Conservation (phyloP, 2,797 vertebrate genomes). For the Melanotaenia boesemani region DNA sequence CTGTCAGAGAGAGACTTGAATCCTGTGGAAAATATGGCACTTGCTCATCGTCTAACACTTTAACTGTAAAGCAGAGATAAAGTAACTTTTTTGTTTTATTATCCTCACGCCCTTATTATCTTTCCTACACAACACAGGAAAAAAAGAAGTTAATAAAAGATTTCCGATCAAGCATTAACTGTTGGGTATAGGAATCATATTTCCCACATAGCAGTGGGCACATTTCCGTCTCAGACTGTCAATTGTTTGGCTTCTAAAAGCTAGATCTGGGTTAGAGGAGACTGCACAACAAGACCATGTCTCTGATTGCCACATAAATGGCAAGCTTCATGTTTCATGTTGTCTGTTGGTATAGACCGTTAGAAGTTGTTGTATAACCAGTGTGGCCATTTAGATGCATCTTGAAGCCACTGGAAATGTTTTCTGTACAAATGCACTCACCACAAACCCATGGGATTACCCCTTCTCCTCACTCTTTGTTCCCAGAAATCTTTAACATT, state of each 20-base stretch:
- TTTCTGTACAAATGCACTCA: constrained; percentile 37
- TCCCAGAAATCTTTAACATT: constrained; percentile 67
- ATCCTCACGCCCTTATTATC: neutral
- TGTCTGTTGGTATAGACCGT: constrained; percentile 33
- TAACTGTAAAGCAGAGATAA: neutral
- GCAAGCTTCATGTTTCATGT: constrained; percentile 56
- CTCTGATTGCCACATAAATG: constrained; percentile 59
- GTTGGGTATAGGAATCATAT: constrained; percentile 28
- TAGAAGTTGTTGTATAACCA: constrained; percentile 14
- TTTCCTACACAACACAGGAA: constrained; percentile 14
- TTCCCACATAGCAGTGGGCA: constrained; percentile 23
- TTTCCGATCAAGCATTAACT: constrained; percentile 31
- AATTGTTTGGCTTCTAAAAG: constrained; percentile 51
- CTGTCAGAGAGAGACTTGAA: neutral
- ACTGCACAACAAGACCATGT: constrained; percentile 30
- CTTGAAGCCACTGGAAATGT: constrained; percentile 55
- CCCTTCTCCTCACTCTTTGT: constrained; percentile 37
- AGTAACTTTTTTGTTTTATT: neutral
- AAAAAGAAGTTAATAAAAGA: neutral
- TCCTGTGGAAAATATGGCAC: neutral
- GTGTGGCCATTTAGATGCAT: constrained; percentile 35
- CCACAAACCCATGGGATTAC: constrained; percentile 33
- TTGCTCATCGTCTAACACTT: neutral
- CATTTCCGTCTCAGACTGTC: constrained; percentile 22
- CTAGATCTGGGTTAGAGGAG: constrained; percentile 33